These are phyloP conservation scores for Sebastes cheni DNA, from an alignment of 2,797 vertebrate genomes.

Conservation along the genomic window DNA sequence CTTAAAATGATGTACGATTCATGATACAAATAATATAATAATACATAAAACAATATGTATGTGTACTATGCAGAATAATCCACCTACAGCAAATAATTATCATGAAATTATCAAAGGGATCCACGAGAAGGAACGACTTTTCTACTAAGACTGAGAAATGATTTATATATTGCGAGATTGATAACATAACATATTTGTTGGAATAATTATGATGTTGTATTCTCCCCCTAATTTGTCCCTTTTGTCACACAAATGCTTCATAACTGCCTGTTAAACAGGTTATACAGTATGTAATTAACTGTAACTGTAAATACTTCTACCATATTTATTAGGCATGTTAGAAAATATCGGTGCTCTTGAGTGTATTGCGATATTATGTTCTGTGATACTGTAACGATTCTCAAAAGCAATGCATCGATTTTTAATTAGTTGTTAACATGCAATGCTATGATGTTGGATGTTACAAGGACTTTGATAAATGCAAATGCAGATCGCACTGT, in stretches of 20 bases:
- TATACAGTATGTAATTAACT: neutral
- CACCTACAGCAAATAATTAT: neutral
- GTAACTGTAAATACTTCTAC: neutral
- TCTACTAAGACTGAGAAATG: neutral
- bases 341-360: accelerated
- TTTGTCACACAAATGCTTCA: neutral
- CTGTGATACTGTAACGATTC: neutral
- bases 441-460: too few relatives aligned
- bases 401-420: neutral
- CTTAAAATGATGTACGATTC: neutral
- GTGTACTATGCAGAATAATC: neutral
- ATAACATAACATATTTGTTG: neutral
- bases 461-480: too few relatives aligned
- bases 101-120: neutral
- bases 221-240: neutral
- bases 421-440: neutral
- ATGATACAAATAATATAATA: neutral
- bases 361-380: neutral
- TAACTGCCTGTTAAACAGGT: neutral
- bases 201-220: neutral
- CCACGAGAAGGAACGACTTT: neutral
- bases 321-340: neutral
- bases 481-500: too few relatives aligned
- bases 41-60: neutral
- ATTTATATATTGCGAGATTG: neutral